Conservation (phyloP, 30 jellyfish, hydroid and myxozoan species). For the Calvadosia cruxmelitensis region DNA sequence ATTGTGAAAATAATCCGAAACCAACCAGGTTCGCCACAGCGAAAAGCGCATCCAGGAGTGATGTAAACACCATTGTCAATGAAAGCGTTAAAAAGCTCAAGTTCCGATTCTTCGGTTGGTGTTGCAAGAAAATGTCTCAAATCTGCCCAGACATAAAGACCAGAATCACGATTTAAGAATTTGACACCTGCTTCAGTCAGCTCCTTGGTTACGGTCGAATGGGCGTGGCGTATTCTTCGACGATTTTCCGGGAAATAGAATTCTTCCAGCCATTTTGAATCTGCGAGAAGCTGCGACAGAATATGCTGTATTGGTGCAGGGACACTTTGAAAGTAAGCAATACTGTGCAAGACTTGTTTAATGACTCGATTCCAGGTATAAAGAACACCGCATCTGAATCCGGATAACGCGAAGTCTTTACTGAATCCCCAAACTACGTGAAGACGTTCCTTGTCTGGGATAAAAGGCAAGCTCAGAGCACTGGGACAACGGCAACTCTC, state of each 20-base stretch:
- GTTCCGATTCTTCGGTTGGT: slow-evolving; percentile 32
- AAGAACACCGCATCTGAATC: slow-evolving; percentile 68
- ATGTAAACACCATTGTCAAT: slow-evolving; percentile 39
- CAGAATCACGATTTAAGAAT: slow-evolving; percentile 19
- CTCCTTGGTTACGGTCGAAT: slow-evolving; percentile 13
- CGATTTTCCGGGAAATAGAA: slow-evolving; percentile 28
- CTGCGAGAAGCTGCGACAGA: slow-evolving; percentile 20
- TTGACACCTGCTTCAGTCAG: slow-evolving; percentile 15
- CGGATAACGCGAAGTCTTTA: slow-evolving; percentile 63
- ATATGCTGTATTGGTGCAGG: slow-evolving; percentile 47
- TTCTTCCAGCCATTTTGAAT: slow-evolving; percentile 49
- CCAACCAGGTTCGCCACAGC: slow-evolving; percentile 60
- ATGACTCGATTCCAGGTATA: slow-evolving; percentile 42
- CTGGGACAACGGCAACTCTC: slow-evolving; percentile 16
- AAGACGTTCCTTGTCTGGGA: slow-evolving; percentile 15
- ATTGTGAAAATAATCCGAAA: slow-evolving; percentile 42
- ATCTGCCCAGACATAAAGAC: slow-evolving; percentile 57
- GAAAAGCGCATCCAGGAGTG: slow-evolving; percentile 51
- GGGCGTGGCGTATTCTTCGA: slow-evolving; percentile 17
- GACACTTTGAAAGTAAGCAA: slow-evolving; percentile 41
- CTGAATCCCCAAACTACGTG: slow-evolving; percentile 79
- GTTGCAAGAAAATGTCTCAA: slow-evolving; percentile 8
- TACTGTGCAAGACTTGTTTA: slow-evolving; percentile 11
- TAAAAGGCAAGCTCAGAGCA: slow-evolving; percentile 9
- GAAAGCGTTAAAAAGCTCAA: slow-evolving; percentile 27